phyloP scores from a whole-genome alignment of 2,113 vertebrate species.

The Corvus hawaiiensis region DNA sequence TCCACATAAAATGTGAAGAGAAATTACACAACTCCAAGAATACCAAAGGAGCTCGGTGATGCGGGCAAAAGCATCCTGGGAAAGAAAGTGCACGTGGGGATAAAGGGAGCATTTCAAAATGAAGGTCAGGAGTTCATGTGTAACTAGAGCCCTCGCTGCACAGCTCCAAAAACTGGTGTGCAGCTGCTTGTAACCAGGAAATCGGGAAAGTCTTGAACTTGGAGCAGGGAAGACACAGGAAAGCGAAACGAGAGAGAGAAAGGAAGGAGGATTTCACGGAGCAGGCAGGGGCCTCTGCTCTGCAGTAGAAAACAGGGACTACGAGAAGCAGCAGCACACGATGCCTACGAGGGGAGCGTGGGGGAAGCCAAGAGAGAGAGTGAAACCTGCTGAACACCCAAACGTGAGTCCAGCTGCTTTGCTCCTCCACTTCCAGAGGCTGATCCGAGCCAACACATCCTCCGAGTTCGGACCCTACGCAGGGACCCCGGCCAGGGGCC shows the following conservation, averaged over 20 bases:
- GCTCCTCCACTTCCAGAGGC: conserved; percentile 1
- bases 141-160: conserved; percentile 33
- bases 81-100: conserved; percentile 41
- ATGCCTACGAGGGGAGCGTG: neutral
- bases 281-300: neutral
- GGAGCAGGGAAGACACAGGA: neutral
- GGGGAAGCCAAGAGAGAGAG: neutral
- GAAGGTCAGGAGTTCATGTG: conserved; percentile 53
- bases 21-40: conserved; percentile 41
- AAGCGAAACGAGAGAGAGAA: neutral
- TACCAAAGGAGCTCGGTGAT: conserved; percentile 42
- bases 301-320: neutral
- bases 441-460: neutral
- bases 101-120: conserved; percentile 1
- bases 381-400: neutral
- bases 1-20: conserved; percentile 17
- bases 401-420: neutral
- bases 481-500: neutral
- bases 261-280: neutral
- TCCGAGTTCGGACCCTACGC: neutral
- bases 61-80: conserved; percentile 21
- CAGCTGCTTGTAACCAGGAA: neutral
- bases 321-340: neutral
- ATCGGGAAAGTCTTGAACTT: neutral
- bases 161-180: conserved; percentile 36